phyloP scores from a whole-genome alignment of 1,140 invertebrate genomes.

The Bombus impatiens region DNA sequence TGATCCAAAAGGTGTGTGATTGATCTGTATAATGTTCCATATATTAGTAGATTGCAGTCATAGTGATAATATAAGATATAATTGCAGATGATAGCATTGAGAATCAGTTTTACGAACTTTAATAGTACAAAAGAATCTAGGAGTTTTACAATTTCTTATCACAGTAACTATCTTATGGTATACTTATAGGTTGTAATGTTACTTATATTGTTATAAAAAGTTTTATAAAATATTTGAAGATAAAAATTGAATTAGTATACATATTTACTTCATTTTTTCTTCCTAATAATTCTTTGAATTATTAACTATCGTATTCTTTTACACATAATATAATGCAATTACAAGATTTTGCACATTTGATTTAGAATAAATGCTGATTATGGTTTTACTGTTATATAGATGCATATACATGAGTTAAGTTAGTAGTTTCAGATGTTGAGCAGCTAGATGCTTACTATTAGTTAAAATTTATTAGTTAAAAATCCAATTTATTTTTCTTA shows the following conservation, averaged over 20 bases:
- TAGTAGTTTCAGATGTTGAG: neutral
- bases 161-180: neutral
- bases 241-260: neutral
- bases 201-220: neutral
- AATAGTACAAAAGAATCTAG: neutral
- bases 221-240: neutral
- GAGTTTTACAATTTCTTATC: neutral
- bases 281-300: neutral
- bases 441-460: neutral
- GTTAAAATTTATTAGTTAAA: neutral
- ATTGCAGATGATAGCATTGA: neutral
- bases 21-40: slow-evolving; percentile 23
- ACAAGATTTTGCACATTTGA: neutral
- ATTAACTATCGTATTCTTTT: neutral
- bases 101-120: neutral
- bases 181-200: neutral
- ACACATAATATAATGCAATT: neutral
- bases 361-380: neutral
- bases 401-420: neutral
- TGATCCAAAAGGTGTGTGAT: slow-evolving; percentile 33
- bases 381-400: neutral
- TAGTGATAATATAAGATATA: slow-evolving; percentile 14
- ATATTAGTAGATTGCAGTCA: slow-evolving; percentile 16
- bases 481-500: neutral
- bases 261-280: neutral